phyloP scores from a whole-genome alignment of 2,797 vertebrate genomes.

The Silurus lanzhouensis region DNA sequence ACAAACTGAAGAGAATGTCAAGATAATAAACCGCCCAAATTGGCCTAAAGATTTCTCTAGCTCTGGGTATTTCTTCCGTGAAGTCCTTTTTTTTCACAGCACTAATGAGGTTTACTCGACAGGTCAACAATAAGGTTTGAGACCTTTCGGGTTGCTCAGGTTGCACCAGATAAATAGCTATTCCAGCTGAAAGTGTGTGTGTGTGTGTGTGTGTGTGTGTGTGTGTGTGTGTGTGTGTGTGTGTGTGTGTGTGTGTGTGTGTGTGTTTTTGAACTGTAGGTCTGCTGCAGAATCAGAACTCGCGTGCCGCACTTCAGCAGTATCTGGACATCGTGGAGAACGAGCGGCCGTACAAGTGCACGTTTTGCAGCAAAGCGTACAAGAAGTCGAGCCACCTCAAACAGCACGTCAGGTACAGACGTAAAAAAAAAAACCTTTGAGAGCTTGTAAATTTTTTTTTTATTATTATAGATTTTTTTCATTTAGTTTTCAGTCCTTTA shows the following conservation, averaged over 20 bases:
- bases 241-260: background rate
- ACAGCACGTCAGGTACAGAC: conserved; percentile 89
- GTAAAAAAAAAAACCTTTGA: background rate
- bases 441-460: background rate
- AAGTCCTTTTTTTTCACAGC: background rate
- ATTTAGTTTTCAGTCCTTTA: background rate
- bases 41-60: too few relatives aligned
- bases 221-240: background rate
- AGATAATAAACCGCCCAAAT: background rate
- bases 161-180: background rate
- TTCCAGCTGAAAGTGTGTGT: background rate
- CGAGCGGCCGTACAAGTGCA: conserved; percentile 95
- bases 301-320: conserved; percentile 88
- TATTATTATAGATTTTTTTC: background rate
- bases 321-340: conserved; percentile 89
- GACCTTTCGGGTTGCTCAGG: background rate
- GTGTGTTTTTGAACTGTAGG: conserved; percentile 71
- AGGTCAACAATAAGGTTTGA: background rate
- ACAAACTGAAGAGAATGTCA: background rate
- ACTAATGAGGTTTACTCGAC: background rate
- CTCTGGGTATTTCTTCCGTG: background rate
- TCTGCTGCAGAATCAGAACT: conserved; percentile 85
- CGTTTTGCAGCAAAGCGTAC: conserved; percentile 93
- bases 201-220: background rate
- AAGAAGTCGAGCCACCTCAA: conserved; percentile 99